These are phyloP conservation scores for Tadarida brasiliensis DNA, from an alignment of 2,797 vertebrate species.

Conservation along the genomic window DNA sequence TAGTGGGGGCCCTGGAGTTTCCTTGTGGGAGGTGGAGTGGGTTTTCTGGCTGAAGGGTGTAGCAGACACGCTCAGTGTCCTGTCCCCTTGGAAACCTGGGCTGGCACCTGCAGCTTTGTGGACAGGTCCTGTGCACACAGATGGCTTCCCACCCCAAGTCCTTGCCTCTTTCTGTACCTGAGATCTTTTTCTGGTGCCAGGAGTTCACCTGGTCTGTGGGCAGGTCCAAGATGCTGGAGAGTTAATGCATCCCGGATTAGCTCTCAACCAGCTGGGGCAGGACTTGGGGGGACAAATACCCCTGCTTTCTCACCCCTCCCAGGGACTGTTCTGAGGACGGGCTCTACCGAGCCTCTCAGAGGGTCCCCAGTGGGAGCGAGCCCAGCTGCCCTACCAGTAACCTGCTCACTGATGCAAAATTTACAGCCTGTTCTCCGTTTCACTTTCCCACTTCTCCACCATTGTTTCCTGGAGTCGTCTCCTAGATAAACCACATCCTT, in stretches of 20 bases:
- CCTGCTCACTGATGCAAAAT: background rate
- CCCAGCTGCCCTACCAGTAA: background rate
- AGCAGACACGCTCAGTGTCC: no score
- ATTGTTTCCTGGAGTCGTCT: background rate
- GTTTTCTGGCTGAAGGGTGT: background rate
- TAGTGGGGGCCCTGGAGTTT: background rate
- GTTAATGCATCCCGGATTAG: background rate
- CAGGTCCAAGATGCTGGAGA: background rate
- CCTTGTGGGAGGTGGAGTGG: background rate
- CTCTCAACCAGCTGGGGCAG: background rate
- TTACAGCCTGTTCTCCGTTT: background rate
- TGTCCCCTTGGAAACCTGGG: background rate
- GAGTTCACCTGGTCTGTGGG: background rate
- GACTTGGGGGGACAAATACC: background rate
- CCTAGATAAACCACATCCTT: background rate
- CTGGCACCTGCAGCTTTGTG: background rate
- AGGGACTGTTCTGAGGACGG: background rate
- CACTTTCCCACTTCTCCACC: background rate
- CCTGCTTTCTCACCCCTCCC: fast-evolving
- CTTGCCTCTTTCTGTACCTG: background rate
- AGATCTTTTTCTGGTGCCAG: background rate
- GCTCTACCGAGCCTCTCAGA: background rate
- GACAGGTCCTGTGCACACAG: background rate
- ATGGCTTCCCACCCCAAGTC: background rate
- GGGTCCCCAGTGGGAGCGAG: background rate